phyloP scores from a whole-genome alignment of 2,113 vertebrate genomes.

The Dryoscopus gambensis region DNA sequence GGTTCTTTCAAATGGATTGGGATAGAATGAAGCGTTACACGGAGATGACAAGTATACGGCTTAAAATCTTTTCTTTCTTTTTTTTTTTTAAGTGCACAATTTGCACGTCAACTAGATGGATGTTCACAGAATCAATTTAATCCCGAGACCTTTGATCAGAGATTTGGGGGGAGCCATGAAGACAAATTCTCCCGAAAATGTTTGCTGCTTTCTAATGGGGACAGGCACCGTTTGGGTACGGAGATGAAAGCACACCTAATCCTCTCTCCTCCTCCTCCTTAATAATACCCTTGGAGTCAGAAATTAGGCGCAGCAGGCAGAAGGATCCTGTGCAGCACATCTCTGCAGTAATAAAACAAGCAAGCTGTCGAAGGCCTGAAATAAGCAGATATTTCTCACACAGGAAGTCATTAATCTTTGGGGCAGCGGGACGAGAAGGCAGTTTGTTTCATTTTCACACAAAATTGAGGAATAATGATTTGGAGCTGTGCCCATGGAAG shows the following conservation, averaged over 20 bases:
- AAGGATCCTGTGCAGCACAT: background rate
- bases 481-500: background rate
- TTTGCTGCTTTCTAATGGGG: constrained; percentile 33
- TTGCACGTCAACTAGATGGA: constrained; percentile 28
- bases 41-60: background rate
- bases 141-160: constrained; percentile 19
- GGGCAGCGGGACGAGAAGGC: background rate
- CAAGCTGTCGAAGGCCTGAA: background rate
- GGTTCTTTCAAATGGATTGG: background rate
- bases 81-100: constrained; percentile 1
- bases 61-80: background rate
- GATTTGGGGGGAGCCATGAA: background rate
- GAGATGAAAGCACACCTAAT: constrained; percentile 32
- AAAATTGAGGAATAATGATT: background rate
- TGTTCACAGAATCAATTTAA: constrained; percentile 23
- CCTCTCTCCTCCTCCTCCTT: constrained; percentile 34
- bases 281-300: constrained; percentile 27
- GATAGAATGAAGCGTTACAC: constrained; percentile 19
- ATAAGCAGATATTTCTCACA: background rate
- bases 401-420: background rate
- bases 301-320: constrained; percentile 32
- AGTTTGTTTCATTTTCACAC: background rate
- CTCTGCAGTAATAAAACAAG: background rate
- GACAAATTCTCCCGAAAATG: background rate
- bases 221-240: background rate